phyloP scores from a whole-genome alignment of 1,140 invertebrate species.

The Rhyacophila brunnea region DNA sequence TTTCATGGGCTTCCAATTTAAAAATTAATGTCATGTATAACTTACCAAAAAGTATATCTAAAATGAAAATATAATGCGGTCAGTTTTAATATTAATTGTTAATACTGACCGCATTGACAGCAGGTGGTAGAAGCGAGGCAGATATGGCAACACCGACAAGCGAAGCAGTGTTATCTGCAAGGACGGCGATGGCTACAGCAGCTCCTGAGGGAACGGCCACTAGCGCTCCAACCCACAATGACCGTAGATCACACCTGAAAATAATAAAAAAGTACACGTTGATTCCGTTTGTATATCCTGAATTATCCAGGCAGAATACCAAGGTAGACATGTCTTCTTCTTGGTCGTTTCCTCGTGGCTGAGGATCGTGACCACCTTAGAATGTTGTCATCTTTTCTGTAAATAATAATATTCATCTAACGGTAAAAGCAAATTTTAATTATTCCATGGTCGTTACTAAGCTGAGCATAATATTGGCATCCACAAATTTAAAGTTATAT shows the following conservation, averaged over 20 bases:
- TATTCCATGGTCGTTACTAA: no score
- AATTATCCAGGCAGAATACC: background rate
- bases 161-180: slow-evolving; percentile 71
- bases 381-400: background rate
- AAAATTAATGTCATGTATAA: no score
- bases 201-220: slow-evolving; percentile 73
- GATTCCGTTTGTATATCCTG: background rate
- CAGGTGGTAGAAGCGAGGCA: slow-evolving; percentile 73
- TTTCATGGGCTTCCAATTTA: no score
- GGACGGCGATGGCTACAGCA: slow-evolving; percentile 71
- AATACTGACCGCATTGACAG: slow-evolving; percentile 67
- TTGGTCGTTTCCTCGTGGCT: no score
- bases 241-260: slow-evolving; percentile 60
- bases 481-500: no score
- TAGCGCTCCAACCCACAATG: slow-evolving; percentile 66
- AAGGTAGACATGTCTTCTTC: background rate
- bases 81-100: no score
- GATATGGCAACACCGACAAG: slow-evolving; percentile 80
- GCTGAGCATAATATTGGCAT: no score
- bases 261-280: slow-evolving; percentile 11
- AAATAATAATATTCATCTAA: no score
- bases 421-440: no score
- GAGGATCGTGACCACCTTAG: no score
- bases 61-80: no score
- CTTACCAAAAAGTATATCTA: no score